Base-by-base conservation (phyloP, 2,888 invertebrate genomes). In the Chloroclysta siterata region DNA sequence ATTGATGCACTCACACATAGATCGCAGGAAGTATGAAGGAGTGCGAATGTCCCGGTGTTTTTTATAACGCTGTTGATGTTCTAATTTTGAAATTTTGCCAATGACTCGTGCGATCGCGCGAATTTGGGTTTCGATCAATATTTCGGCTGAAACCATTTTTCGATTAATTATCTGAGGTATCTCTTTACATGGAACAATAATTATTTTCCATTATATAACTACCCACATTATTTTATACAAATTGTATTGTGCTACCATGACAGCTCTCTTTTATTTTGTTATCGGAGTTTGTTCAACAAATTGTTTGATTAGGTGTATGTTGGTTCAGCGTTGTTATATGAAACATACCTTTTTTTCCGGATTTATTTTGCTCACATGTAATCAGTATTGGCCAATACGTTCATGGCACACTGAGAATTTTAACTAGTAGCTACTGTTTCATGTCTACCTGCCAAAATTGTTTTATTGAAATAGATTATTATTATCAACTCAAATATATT, bases 31-130 rank as follows among this genome's bases (percentile, higher is more conserved):
- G 64, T 73, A 71, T 69, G 68, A 74, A 74, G 69, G 68, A 73
- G 68, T 67, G 57, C 53, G 71, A 72, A 76, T 69, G 69, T 73
- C 67, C 56, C 65, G 63, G 71, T 71, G 64, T 67, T 66, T 73
- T 74, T 74, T 76, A 22, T 76, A 73, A 68, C 66, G 72, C 63
- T 69, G 69, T 60, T 66, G 64, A 72, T 72, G 73, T 76, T 78
- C 80, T 81, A 82, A 78, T 80, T 83, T 84, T 79, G 81, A 79
- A 69, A 75, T 74, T 78, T 72, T 73, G 77, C 79, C 80, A 80
- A 77, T 80, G 78, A 73, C 74, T 74, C 68, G 60, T 59, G 70
- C 50, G 52, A 6, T 60, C 66, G 63, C 44, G 57, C 55, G 48
- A 47, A 68, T 62, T 55, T 17, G 41, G 60, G 60, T 15, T 71